These are phyloP conservation scores for Adelges cooleyi DNA, from an alignment of 1,140 invertebrate genomes.

Conservation along the genomic window DNA sequence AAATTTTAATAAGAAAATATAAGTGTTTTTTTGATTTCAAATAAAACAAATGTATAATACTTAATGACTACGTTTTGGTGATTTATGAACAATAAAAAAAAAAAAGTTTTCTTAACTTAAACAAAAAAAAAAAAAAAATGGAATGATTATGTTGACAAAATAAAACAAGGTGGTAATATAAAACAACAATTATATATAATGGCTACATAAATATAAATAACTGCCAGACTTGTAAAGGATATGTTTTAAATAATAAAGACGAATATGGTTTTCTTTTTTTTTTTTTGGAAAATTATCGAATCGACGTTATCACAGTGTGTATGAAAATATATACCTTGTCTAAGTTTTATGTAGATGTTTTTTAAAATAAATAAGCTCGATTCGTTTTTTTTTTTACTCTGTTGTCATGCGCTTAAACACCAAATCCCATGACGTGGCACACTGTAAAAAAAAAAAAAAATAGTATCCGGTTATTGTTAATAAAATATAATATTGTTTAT, in stretches of 20 bases:
- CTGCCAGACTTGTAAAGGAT: background rate
- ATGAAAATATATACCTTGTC: constrained; percentile 18
- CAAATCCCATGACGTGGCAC: constrained; percentile 17
- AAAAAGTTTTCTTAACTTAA: too few species aligned
- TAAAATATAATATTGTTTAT: too few species aligned
- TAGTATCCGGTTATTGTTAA: too few species aligned
- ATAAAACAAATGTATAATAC: background rate
- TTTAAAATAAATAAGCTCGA: constrained; percentile 6
- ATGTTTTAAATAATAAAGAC: background rate
- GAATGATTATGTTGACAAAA: constrained; percentile 16
- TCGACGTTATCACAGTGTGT: constrained; percentile 17
- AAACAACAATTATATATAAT: background rate
- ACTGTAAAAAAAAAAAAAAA: background rate
- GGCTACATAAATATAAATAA: background rate
- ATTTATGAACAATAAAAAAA: too few species aligned
- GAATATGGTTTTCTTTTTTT: background rate
- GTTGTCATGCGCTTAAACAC: constrained; percentile 5
- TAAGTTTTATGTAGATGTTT: constrained; percentile 2
- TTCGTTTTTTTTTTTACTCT: background rate
- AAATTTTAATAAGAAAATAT: background rate
- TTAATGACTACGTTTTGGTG: too few species aligned
- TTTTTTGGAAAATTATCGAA: background rate
- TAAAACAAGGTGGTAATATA: constrained; percentile 5
- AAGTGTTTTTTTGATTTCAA: constrained; percentile 6
- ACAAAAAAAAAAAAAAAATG: constrained; percentile 13